A percentile compares a stretch with the other conserved stretches of the same genome.
Evolutionary conservation across 2,797 vertebrate species (phyloP).

Genomic region (Valencia hispanica): DNA sequence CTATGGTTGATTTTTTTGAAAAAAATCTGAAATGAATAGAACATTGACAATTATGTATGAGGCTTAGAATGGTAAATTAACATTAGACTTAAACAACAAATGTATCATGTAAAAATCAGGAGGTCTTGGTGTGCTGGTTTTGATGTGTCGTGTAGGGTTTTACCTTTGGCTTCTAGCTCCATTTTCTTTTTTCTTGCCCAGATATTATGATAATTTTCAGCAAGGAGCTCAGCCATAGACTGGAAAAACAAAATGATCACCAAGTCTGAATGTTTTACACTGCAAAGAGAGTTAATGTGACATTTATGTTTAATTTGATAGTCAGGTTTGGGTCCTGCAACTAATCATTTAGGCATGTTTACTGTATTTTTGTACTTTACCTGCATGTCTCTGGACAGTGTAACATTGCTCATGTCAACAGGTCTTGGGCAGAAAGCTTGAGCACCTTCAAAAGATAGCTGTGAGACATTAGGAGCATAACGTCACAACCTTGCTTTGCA

Average conservation of each 20-base stretch:
- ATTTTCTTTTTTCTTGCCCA: constrained; percentile 96
- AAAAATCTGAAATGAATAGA: neutral
- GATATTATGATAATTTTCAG: constrained; percentile 96
- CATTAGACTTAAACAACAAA: neutral
- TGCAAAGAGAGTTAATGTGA: neutral
- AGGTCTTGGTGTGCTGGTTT: neutral
- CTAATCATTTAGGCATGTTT: neutral
- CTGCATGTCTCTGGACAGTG: constrained; percentile 91
- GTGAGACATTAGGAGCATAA: neutral
- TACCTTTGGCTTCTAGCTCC: constrained; percentile 96
- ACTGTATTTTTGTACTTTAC: constrained; percentile 71
- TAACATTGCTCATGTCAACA: constrained; percentile 97
- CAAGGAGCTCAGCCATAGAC: constrained; percentile 97
- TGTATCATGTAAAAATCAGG: neutral
- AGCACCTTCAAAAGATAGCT: constrained; percentile 91
- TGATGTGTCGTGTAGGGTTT: neutral
- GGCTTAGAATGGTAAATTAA: neutral
- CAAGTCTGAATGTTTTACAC: neutral
- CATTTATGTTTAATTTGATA: neutral
- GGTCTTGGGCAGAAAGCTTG: constrained; percentile 91
- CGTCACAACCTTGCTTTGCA: neutral
- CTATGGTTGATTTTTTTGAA: neutral
- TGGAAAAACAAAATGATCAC: constrained; percentile 61
- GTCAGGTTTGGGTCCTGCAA: neutral
- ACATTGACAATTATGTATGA: neutral